Base-by-base conservation (phyloP, 2,797 vertebrate species). In the Xenopus petersii region DNA sequence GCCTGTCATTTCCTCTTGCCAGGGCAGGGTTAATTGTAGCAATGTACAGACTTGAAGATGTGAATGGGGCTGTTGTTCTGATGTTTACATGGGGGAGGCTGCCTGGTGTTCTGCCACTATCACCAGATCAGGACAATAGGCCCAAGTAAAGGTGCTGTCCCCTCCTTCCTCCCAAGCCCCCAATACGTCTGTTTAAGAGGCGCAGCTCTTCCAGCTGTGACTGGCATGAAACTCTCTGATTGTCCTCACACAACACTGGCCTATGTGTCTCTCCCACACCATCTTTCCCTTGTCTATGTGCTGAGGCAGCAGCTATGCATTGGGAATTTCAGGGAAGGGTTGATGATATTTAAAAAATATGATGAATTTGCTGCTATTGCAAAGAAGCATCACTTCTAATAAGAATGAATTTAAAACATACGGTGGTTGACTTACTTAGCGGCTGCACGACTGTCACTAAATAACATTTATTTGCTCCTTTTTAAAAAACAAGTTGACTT, bases 61-160 rank as follows among this genome's bases (percentile, higher is more conserved):
- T 73, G 70, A 73, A 73, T 78, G 54, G 13, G 10, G 26, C 26
- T 24, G 8, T 78, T 77, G 75, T 78, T 59, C 54, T 36, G 21
- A n/a, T 60, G 10, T 55, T 59, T 71, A 36, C 24, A 51, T 17
- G 71, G 51, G 12, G 36, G 75, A 55, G 69, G 56, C 46, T 55
- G 59, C 21, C 8, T 60, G 58, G 58, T 56, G 46, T 66, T 55
- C 42, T 47, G 64, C 59, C 64, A 66, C 49, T 51, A 48, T 78
- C 70, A 63, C 70, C 47, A 68, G 65, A 78, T 68, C 36, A 64
- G 66, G 54, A 79, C 71, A 79, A 79, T 74, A 13, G 61, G 17
- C 61, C 56, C 67, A 71, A 79, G 66, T 64, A 64, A 66, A 54
- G 71, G 54, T 71, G 56, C 47, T 58, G 55, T 58, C 56, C 36